Conservation (phyloP, 1,140 invertebrate species). For the Mya arenaria region DNA sequence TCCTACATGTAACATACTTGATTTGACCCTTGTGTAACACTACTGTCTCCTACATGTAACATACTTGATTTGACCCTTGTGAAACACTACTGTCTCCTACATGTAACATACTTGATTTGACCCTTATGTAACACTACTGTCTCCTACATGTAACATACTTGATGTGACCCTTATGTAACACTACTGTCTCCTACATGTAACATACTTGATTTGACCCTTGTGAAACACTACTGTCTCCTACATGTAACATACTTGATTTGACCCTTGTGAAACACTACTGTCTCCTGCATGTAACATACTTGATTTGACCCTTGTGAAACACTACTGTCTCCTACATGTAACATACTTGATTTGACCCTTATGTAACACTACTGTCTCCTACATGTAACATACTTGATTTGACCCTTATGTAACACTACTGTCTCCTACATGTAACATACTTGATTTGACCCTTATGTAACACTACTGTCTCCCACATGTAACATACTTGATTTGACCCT, state of each 20-base stretch:
- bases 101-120: neutral
- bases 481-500: neutral
- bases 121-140: neutral
- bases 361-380: neutral
- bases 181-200: neutral
- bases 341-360: constrained; percentile 37
- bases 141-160: constrained; percentile 55
- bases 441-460: neutral
- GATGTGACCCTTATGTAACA: neutral
- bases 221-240: neutral
- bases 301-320: neutral
- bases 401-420: neutral
- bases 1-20: neutral
- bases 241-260: neutral
- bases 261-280: neutral
- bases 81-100: neutral
- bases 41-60: neutral
- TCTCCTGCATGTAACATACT: neutral
- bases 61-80: neutral
- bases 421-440: neutral
- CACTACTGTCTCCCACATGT: neutral
- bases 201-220: neutral
- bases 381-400: neutral
- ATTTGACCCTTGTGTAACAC: neutral
- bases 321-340: constrained; percentile 28